Conservation (phyloP, 2,888 invertebrate species). For the Macrophya alboannulata region DNA sequence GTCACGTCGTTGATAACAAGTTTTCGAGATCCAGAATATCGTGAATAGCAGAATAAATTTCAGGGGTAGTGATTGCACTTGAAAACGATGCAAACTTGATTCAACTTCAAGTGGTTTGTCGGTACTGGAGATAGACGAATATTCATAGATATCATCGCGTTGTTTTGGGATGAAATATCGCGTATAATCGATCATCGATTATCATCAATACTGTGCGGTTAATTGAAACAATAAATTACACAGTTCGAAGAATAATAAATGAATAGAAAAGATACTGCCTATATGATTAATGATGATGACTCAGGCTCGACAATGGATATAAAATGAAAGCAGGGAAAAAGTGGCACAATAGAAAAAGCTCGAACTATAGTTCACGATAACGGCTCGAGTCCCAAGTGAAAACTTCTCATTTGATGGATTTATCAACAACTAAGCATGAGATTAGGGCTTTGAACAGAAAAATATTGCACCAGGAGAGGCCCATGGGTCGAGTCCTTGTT, state of each 20-base stretch:
- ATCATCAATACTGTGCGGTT: neutral
- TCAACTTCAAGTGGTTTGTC: neutral
- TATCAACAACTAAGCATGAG: neutral
- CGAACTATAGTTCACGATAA: neutral
- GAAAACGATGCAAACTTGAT: neutral
- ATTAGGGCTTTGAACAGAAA: neutral
- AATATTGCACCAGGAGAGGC: neutral
- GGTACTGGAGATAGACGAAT: neutral
- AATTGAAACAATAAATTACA: neutral
- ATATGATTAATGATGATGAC: neutral
- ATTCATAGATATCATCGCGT: neutral
- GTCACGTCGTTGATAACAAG: constrained; percentile 28
- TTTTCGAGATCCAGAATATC: neutral
- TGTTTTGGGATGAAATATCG: neutral
- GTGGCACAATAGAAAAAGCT: neutral
- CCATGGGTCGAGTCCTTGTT: neutral
- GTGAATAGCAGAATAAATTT: constrained; percentile 14
- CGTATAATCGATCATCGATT: neutral
- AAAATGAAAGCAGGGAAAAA: neutral
- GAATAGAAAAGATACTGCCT: neutral
- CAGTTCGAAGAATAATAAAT: neutral
- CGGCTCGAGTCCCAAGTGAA: neutral
- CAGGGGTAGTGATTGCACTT: neutral
- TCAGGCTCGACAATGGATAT: neutral
- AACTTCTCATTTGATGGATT: neutral